These are phyloP conservation scores for Saccostrea glomerata DNA, from an alignment of 1,140 invertebrate genomes.

Conservation along the genomic window DNA sequence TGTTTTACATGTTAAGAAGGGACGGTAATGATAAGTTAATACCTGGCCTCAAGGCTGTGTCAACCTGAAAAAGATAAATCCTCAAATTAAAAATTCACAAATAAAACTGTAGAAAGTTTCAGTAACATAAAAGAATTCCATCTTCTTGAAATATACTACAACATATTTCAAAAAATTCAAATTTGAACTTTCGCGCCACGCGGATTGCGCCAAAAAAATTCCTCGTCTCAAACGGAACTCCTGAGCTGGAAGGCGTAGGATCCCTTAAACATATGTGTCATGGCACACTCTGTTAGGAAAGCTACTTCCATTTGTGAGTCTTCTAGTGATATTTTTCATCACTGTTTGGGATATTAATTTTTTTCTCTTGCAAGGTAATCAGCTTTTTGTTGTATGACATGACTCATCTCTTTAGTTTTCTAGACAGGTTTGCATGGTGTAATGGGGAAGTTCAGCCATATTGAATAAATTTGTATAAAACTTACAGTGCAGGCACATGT, in stretches of 20 bases:
- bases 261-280: not conserved
- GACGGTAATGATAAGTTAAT: not conserved
- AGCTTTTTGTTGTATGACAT: constrained; percentile 17
- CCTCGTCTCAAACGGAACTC: constrained; percentile 3
- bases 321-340: not conserved
- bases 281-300: not conserved
- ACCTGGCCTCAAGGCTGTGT: not conserved
- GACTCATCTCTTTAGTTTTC: not conserved
- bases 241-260: not conserved
- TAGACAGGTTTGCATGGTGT: constrained; percentile 24
- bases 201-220: constrained; percentile 14
- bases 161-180: constrained; percentile 9
- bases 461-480: constrained; percentile 39
- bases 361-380: constrained; percentile 31
- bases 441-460: constrained; percentile 26
- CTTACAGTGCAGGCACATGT: constrained; percentile 17
- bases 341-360: constrained; percentile 28
- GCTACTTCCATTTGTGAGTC: not conserved
- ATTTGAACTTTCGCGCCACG: constrained; percentile 22
- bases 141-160: not conserved
- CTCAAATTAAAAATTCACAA: not conserved
- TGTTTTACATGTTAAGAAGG: not conserved
- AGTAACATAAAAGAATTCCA: not conserved
- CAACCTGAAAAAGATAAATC: constrained; percentile 2
- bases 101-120: not conserved